phyloP scores from a whole-genome alignment of 2,888 invertebrate species.

The Nymphalis urticae region DNA sequence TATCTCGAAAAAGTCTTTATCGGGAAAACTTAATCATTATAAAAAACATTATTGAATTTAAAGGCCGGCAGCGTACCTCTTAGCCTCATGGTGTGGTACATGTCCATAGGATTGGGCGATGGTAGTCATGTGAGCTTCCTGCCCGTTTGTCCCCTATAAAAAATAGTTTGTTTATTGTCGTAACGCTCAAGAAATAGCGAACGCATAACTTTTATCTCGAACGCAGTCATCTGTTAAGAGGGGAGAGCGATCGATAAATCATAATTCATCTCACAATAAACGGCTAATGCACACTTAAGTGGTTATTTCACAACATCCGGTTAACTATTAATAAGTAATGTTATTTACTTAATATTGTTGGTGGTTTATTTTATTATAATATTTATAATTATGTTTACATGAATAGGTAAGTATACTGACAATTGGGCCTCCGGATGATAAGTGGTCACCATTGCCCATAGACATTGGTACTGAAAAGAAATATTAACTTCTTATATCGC shows the following conservation, averaged over 20 bases:
- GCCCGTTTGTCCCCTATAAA: too few relatives aligned
- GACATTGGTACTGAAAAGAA: too few relatives aligned
- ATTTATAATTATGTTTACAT: not conserved
- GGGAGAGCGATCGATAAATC: slow-evolving; percentile 24
- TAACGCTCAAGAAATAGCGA: not conserved
- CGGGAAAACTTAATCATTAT: too few relatives aligned
- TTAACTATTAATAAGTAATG: slow-evolving; percentile 13
- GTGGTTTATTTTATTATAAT: not conserved
- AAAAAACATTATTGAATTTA: too few relatives aligned
- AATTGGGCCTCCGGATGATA: too few relatives aligned
- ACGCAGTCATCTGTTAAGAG: slow-evolving; percentile 7
- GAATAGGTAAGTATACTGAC: not conserved
- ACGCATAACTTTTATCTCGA: not conserved
- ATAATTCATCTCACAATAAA: slow-evolving; percentile 30
- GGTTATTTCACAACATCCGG: slow-evolving; percentile 18
- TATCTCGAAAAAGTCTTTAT: too few relatives aligned
- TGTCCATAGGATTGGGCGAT: too few relatives aligned
- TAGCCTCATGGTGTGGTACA: too few relatives aligned
- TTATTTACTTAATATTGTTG: not conserved
- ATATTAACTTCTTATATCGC: too few relatives aligned
- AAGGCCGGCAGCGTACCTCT: too few relatives aligned
- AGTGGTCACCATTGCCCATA: too few relatives aligned
- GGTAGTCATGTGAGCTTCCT: too few relatives aligned
- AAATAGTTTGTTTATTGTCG: not conserved
- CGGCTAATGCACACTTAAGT: slow-evolving; percentile 36